Conservation (phyloP, 1,140 invertebrate species). For the Scaptomyza graminum region DNA sequence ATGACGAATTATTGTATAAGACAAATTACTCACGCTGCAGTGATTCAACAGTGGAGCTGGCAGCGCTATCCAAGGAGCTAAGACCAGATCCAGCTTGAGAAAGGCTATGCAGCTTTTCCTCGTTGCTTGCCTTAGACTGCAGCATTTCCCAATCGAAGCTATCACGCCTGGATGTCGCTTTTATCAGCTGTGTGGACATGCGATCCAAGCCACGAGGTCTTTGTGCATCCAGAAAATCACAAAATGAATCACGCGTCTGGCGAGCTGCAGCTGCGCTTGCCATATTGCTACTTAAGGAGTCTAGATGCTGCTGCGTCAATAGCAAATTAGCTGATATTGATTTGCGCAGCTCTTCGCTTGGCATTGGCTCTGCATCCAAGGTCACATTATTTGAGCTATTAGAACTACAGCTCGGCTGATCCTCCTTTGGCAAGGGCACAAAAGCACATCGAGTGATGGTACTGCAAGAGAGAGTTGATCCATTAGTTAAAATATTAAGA, state of each 20-base stretch:
- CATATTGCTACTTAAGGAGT: background rate
- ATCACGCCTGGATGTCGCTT: no score
- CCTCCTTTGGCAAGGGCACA: constrained; percentile 62
- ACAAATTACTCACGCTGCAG: no score
- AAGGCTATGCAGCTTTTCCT: no score
- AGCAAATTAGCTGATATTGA: no score
- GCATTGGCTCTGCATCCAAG: constrained; percentile 41
- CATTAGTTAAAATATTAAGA: no score
- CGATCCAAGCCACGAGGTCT: constrained; percentile 51
- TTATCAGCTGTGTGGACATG: constrained; percentile 65
- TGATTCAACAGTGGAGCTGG: no score
- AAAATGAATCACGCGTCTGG: constrained; percentile 70
- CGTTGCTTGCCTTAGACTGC: background rate
- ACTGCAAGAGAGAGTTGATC: background rate
- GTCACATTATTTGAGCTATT: constrained; percentile 38
- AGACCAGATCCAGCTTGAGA: no score
- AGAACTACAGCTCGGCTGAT: constrained; percentile 50
- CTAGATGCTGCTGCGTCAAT: constrained; percentile 35
- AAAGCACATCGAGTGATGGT: constrained; percentile 71
- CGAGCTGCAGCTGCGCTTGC: no score
- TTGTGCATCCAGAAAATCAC: constrained; percentile 74
- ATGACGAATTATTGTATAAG: no score
- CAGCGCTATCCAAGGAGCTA: no score
- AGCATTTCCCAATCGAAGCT: constrained; percentile 78
- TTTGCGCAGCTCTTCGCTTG: background rate